Base-by-base conservation (phyloP, 2,888 invertebrate species). In the Megastigmus dorsalis region DNA sequence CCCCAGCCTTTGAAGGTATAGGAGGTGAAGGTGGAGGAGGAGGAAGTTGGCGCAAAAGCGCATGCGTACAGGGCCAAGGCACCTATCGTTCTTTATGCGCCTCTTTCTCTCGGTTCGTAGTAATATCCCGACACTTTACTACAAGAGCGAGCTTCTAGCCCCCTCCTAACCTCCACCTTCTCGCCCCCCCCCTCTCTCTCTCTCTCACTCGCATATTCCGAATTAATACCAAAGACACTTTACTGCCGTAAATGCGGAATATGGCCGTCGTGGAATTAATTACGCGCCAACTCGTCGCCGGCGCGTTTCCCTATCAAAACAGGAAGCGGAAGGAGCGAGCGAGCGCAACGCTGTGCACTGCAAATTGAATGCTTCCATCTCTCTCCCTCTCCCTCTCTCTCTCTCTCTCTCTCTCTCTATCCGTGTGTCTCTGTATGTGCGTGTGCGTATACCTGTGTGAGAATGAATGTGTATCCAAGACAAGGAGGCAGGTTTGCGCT, bases 221-320 rank as follows among this genome's bases (percentile, higher is more conserved):
- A 78, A 82, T 81, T 80, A 82, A 79, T 79, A 79, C 76, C 77
- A 78, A 81, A 79, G 76, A 77, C 70, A 77, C 70, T 80, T 80
- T 80, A 80, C 76, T 72, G 75, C 74, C 72, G 75, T 75, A 80
- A 80, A 80, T 79, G 78, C 77, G 74, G 76, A 78, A 78, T 73
- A 54, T 45, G 71, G 73, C 71, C 68, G 63, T 67, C 74, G 66
- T 10, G 69, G 77, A 74, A 78, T 78, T 79, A 79, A 75, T 79
- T 79, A 76, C 74, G 62, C 59, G 65, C 66, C 55, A 60, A 71
- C 67, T 69, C 74, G 57, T 60, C 66, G 33, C 15, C 63, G 52
- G 30, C 59, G 67, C 75, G 66, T 57, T 63, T 63, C 59, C 63
- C 75, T 75, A 75, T 67, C 67, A 73, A 73, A 76, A 73, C 69